phyloP scores from a whole-genome alignment of 2,797 vertebrate genomes.

The Hydrophis major region DNA sequence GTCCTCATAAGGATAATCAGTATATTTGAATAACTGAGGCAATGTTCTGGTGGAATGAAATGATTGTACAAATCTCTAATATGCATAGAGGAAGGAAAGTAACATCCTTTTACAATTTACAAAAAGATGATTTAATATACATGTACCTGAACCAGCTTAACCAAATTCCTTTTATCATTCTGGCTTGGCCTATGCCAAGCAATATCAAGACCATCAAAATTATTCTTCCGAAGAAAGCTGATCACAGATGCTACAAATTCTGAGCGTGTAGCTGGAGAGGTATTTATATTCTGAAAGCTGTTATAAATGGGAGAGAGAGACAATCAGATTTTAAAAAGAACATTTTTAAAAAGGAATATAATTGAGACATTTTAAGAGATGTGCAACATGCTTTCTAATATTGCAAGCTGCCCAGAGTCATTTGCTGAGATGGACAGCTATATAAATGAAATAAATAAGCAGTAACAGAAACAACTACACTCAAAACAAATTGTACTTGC shows the following conservation, averaged over 20 bases:
- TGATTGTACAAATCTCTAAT: not conserved
- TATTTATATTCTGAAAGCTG: constrained; percentile 2
- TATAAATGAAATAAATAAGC: not conserved
- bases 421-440: not conserved
- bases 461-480: not conserved
- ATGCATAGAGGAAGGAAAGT: not conserved
- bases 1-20: not conserved
- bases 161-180: constrained; percentile 2
- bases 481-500: not conserved
- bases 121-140: not conserved
- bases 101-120: not conserved
- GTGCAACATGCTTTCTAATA: not conserved
- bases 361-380: not conserved
- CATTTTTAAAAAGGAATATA: not conserved
- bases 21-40: not conserved
- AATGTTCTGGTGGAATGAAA: not conserved
- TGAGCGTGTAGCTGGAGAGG: constrained; percentile 61
- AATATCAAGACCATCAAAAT: constrained; percentile 77
- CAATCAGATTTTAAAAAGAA: not conserved
- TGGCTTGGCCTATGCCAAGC: constrained; percentile 72
- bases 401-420: not conserved
- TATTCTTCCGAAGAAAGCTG: constrained; percentile 68
- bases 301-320: not conserved
- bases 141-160: constrained; percentile 28
- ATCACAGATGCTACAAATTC: constrained; percentile 75